A percentile compares a stretch with the other conserved stretches of the same genome.
Evolutionary conservation across 2,113 vertebrate species (phyloP).

Genomic region (Rhea pennata): DNA sequence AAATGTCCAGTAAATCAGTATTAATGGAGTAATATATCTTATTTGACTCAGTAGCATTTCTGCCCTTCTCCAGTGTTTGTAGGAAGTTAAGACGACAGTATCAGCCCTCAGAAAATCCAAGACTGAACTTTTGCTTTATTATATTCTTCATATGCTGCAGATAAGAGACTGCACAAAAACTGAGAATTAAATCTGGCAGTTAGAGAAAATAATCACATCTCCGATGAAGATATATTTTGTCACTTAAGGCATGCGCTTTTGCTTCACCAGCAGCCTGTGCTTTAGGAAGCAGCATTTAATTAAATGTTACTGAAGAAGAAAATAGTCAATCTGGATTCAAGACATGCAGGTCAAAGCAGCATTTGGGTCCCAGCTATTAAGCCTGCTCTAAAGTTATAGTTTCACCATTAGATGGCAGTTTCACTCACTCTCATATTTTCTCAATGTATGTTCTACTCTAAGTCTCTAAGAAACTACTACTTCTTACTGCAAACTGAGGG

Average conservation of each 20-base stretch:
- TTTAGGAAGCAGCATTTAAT: neutral
- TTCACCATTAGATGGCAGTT: conserved; percentile 7
- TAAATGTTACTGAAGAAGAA: conserved; percentile 6
- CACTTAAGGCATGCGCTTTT: conserved; percentile 1
- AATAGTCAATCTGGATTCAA: neutral
- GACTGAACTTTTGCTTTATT: conserved; percentile 24
- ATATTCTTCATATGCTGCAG: neutral
- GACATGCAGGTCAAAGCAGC: neutral
- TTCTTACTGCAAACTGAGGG: neutral
- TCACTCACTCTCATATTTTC: neutral
- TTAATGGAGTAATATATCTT: neutral
- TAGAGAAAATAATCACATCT: conserved; percentile 4
- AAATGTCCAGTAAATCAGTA: neutral
- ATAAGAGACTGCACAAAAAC: neutral
- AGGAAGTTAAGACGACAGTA: neutral
- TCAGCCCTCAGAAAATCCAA: neutral
- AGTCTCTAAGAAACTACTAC: neutral
- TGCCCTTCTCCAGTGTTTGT: neutral
- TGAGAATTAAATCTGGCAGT: conserved; percentile 20
- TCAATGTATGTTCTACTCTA: neutral
- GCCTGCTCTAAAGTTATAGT: neutral
- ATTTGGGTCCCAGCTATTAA: neutral
- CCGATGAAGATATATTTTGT: conserved; percentile 37
- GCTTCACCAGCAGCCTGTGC: neutral
- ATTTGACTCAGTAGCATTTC: conserved; percentile 30